phyloP scores from a whole-genome alignment of 1,140 invertebrate species.

The Luehdorfia chinensis region DNA sequence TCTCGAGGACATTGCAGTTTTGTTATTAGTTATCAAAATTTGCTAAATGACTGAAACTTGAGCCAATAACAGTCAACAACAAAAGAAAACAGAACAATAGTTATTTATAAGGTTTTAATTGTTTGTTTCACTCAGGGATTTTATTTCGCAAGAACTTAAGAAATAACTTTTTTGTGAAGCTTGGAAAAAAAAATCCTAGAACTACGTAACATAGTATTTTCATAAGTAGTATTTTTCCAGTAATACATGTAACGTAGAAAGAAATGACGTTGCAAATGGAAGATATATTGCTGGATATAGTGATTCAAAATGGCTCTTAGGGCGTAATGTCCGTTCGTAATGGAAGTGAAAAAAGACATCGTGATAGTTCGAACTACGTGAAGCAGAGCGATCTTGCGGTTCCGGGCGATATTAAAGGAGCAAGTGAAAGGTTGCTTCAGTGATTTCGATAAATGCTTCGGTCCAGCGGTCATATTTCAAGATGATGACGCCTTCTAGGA shows the following conservation, averaged over 20 bases:
- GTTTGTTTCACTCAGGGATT: no score
- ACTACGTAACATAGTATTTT: no score
- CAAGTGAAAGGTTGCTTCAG: conserved; percentile 42
- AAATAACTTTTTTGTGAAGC: no score
- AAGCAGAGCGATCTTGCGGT: conserved; percentile 27
- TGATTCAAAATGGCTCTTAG: conserved; percentile 45
- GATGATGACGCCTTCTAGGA: conserved; percentile 38
- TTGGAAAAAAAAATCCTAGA: no score
- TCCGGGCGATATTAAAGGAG: conserved; percentile 41
- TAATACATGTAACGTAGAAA: conserved; percentile 45
- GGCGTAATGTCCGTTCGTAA: conserved; percentile 41
- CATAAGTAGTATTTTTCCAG: no score
- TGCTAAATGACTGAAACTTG: no score
- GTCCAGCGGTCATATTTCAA: conserved; percentile 59
- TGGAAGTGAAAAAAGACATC: conserved; percentile 52
- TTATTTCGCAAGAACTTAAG: no score
- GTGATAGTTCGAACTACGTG: conserved; percentile 42
- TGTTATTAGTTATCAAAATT: no score
- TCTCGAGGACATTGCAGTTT: no score
- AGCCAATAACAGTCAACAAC: no score
- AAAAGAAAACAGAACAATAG: no score
- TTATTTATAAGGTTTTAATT: no score
- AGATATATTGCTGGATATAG: conserved; percentile 53
- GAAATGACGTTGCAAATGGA: conserved; percentile 58
- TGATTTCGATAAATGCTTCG: conserved; percentile 66